Evolutionary conservation across 2,888 invertebrate species (phyloP), one percentile per base, ranked within the genome.

Genomic region (Hypercompe scribonia): DNA sequence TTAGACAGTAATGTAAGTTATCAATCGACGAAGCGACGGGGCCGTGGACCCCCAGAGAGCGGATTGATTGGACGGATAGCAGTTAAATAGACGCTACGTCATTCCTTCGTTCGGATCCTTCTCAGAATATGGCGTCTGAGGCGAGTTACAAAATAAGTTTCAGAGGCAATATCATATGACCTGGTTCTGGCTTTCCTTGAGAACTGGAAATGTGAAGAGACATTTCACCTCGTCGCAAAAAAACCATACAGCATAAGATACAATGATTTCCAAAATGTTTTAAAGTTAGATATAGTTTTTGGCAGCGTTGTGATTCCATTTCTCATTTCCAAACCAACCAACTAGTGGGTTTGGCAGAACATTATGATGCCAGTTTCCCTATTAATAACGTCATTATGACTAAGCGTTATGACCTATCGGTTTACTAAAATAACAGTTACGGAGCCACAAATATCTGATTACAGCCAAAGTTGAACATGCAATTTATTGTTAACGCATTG

Each of bases 381-480:
- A 71, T 71, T 71, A 68, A 71, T 75, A 75, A 69, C 66, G 68
- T 74, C 68, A 69, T 50, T 74, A 50, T 75, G 71, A 75, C 75
- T 71, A 68, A 72, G 65, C 66, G 71, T 71, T 71, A 50, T 66
- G 64, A 66, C 46, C 24, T 70, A 61, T 69, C 50, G 33, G 73
- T 61, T 70, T 70, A 70, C 73, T 65, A 70, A 70, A 73, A 66
- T 74, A 74, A 70, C 73, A 70, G 67, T 64, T 70, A 71, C 50
- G 68, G 68, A 68, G 61, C 74, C 31, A n/a, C 64, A 33, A 70
- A 70, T 73, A 66, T 70, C 65, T 13, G 61, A 66, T 66, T 70
- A 70, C 63, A 66, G 61, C 66, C 63, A 54, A 68, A 68, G 54
- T 72, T 68, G 31, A 65, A 64, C 54, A 68, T 65, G 10, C 39